These are phyloP conservation scores for Bombylius discolor DNA, from an alignment of 2,888 invertebrate genomes.

Conservation along the genomic window DNA sequence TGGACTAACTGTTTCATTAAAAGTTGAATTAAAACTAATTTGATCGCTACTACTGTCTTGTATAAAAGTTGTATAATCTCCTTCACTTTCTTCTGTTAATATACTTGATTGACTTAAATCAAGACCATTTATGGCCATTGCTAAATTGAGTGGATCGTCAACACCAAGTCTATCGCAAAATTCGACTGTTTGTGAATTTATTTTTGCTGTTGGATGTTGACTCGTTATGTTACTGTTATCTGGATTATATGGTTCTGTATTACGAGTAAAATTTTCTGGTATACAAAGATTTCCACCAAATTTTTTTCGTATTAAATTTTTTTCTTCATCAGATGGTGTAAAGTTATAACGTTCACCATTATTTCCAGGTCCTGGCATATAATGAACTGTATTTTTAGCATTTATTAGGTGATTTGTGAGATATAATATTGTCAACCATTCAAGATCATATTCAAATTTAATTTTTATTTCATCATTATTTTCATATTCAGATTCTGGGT, in stretches of 20 bases:
- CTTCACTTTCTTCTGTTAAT: constrained; percentile 16
- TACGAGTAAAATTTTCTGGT: constrained; percentile 65
- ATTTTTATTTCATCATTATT: constrained; percentile 36
- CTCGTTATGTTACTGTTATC: constrained; percentile 30
- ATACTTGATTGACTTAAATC: constrained; percentile 25
- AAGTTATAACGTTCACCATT: constrained; percentile 46
- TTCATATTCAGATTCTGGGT: constrained; percentile 40
- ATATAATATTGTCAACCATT: constrained; percentile 83
- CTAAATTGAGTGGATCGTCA: constrained; percentile 64
- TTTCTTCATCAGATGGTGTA: constrained; percentile 58
- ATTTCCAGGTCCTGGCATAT: constrained; percentile 67
- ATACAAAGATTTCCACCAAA: constrained; percentile 56
- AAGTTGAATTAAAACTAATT: constrained; percentile 17
- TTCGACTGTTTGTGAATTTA: constrained; percentile 55
- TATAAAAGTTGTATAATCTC: constrained; percentile 6
- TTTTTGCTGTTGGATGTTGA: constrained; percentile 39
- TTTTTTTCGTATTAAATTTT: constrained; percentile 45
- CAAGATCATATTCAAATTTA: constrained; percentile 59
- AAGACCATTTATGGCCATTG: constrained; percentile 42
- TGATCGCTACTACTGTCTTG: constrained; percentile 11
- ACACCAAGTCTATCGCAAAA: constrained; percentile 58
- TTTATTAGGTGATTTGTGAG: constrained; percentile 79
- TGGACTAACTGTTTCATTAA: constrained; percentile 15
- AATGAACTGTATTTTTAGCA: constrained; percentile 52
- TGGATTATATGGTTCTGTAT: constrained; percentile 50